Base-by-base conservation (phyloP, 2,797 vertebrate species). In the Astyanax mexicanus region DNA sequence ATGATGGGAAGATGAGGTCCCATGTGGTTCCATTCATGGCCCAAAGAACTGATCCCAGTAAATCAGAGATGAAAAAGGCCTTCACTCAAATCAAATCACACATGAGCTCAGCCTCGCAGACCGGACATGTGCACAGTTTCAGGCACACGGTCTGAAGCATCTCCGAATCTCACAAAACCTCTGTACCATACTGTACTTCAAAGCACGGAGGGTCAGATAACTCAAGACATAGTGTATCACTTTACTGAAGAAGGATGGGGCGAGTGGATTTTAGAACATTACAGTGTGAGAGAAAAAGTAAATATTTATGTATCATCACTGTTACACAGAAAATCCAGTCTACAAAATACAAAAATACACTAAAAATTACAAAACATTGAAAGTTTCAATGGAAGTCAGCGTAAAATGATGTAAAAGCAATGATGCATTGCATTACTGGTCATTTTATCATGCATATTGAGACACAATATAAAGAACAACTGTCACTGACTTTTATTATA, bases 31-130 rank as follows among this genome's bases (percentile, higher is more conserved):
- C 74, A 89, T 88, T 95, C 94, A 94, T 80, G 83, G 55, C 54
- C 58, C 74, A 78, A 88, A 89, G 88, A 90, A 92, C 90, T 92
- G 89, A 87, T 92, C 94, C 92, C 93, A 95, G 92, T 95, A 95
- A 94, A 95, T 94, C 93, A 93, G 91, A 94, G 93, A 95, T 92
- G 29, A 90, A 94, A 93, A 81, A 94, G 92, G 91, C 92, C 72
- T 94, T 94, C 91, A 91, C 92, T 95, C 92, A 94, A 92, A 89
- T 92, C 89, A 92, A 93, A 93, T 94, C 92, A 92, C 91, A 91
- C 89, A 91, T 92, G 92, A 92, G 75, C 86, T 88, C 90, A 67
- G 66, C 69, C 69, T 58, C 80, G 29, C 72, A 67, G 52, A 42
- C 54, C 17, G 21, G 65, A 69, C 49, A 21, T 19, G n/a, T 55